Evolutionary conservation across 2,113 vertebrate genomes (phyloP).

Genomic region (Peucedramus taeniatus): DNA sequence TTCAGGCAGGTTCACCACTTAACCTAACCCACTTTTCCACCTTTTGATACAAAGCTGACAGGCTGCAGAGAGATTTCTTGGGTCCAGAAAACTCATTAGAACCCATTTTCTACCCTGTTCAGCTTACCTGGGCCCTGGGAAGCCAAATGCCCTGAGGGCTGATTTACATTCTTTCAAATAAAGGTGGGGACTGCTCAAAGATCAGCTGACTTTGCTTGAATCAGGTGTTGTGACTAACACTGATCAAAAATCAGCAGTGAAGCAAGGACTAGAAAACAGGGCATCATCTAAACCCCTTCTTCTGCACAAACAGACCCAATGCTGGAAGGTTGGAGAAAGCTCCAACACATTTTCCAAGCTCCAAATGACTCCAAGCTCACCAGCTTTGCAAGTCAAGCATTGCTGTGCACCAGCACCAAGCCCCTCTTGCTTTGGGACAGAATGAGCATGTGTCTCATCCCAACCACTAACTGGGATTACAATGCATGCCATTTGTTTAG

Average conservation of each 20-base stretch:
- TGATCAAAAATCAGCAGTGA: neutral
- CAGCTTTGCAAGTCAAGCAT: fast-evolving
- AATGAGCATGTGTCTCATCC: fast-evolving
- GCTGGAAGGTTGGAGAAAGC: neutral
- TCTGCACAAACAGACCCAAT: neutral
- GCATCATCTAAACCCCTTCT: neutral
- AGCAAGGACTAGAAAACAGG: neutral
- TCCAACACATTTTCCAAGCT: neutral
- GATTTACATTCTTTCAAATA: neutral
- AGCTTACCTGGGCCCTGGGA: neutral
- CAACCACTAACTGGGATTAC: neutral
- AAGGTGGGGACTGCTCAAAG: neutral
- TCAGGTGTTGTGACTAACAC: neutral
- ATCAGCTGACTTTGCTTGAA: neutral
- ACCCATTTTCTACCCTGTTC: neutral
- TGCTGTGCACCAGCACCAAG: neutral
- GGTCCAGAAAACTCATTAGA: neutral
- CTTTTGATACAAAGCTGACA: neutral
- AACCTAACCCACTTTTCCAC: neutral
- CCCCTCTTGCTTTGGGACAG: neutral
- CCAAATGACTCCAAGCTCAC: neutral
- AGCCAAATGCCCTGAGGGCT: fast-evolving
- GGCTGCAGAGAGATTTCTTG: neutral
- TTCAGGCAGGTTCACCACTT: neutral
- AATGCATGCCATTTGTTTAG: neutral